Evolutionary conservation across 2,113 vertebrate species (phyloP).

Genomic region (Planiliza haematocheilus): DNA sequence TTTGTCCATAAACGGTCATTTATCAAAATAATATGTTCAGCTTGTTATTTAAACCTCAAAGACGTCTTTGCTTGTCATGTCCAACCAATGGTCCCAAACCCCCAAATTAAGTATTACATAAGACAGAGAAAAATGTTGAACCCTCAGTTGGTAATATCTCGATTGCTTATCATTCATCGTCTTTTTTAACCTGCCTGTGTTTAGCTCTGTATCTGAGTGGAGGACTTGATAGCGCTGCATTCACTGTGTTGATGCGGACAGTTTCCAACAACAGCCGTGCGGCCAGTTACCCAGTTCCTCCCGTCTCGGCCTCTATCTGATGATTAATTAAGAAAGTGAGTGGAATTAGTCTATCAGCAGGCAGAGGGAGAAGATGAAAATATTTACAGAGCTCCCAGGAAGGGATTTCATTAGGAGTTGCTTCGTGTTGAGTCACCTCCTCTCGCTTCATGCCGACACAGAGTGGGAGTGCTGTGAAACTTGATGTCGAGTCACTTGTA

Average conservation of each 20-base stretch:
- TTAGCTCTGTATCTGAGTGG: constrained; percentile 23
- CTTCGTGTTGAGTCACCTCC: constrained; percentile 51
- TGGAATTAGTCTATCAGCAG: constrained; percentile 71
- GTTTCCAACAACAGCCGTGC: constrained; percentile 67
- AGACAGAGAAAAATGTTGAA: background rate
- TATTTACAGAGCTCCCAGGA: constrained; percentile 80
- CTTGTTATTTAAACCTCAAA: background rate
- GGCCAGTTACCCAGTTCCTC: constrained; percentile 65
- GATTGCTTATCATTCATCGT: background rate
- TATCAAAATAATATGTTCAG: too few species aligned
- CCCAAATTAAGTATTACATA: background rate
- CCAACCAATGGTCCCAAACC: background rate
- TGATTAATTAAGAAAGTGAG: constrained; percentile 78
- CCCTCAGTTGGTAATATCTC: background rate
- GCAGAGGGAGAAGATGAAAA: constrained; percentile 75
- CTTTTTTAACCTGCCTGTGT: constrained; percentile 35
- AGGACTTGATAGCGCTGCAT: constrained; percentile 22
- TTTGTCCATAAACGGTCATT: too few species aligned
- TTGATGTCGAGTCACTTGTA: constrained; percentile 34
- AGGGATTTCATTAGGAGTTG: constrained; percentile 78
- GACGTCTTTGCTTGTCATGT: background rate
- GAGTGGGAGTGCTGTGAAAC: constrained; percentile 54
- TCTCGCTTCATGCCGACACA: constrained; percentile 43
- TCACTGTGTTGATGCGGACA: constrained; percentile 63
- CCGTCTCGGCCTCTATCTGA: constrained; percentile 34